Conservation (phyloP, 2,797 vertebrate genomes). For the Scleropages formosus region DNA sequence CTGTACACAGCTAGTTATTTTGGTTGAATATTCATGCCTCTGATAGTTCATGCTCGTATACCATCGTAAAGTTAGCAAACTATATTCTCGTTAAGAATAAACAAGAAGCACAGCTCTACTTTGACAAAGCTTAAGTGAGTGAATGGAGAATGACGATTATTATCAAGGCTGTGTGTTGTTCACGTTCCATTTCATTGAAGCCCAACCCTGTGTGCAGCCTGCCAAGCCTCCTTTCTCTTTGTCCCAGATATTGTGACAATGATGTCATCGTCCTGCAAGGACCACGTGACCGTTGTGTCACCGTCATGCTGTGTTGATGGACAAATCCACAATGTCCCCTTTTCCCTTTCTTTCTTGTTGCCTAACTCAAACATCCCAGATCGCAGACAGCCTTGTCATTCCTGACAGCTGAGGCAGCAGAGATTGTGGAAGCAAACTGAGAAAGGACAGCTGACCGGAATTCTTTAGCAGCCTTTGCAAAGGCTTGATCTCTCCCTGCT, state of each 20-base stretch:
- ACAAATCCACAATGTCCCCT: background rate
- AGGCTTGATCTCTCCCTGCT: background rate
- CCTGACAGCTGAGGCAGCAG: background rate
- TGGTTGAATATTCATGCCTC: background rate
- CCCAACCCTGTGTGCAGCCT: constrained; percentile 33
- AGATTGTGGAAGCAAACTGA: background rate
- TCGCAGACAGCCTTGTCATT: background rate
- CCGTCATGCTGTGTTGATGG: constrained; percentile 31
- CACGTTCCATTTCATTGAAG: background rate
- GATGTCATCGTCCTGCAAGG: constrained; percentile 63
- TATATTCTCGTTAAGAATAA: constrained; percentile 1
- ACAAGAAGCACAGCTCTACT: background rate
- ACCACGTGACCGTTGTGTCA: constrained; percentile 56
- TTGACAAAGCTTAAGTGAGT: no score
- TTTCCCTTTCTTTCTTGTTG: background rate
- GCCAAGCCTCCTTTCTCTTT: constrained; percentile 54
- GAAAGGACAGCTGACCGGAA: constrained; percentile 4
- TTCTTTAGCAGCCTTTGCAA: constrained; percentile 8
- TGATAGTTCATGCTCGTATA: background rate
- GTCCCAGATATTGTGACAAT: constrained; percentile 67
- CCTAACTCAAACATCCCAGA: background rate
- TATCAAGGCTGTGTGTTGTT: background rate
- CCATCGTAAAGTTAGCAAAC: background rate
- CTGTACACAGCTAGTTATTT: background rate
- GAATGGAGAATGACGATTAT: no score